Conservation (phyloP, 2,888 invertebrate genomes). For the Muscina levida region DNA sequence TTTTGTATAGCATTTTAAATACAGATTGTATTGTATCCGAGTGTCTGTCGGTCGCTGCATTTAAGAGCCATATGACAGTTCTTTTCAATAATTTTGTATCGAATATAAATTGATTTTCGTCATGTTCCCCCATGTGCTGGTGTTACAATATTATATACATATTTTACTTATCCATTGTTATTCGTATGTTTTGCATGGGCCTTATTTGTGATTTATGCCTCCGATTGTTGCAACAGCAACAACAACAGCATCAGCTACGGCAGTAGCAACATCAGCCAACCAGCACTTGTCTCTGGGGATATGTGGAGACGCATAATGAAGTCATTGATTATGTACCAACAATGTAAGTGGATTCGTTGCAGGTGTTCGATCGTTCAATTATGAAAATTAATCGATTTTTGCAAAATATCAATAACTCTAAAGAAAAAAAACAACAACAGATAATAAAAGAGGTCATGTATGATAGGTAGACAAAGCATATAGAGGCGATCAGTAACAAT, state of each 20-base stretch:
- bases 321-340: conserved; percentile 43
- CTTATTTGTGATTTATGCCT: conserved; percentile 55
- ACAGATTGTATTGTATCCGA: conserved; percentile 12
- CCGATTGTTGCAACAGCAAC: conserved; percentile 3
- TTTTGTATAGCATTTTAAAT: conserved; percentile 36
- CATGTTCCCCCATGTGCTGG: not conserved
- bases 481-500: not conserved
- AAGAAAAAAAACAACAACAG: no score
- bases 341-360: conserved; percentile 24
- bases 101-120: conserved; percentile 47
- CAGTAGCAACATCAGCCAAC: not conserved
- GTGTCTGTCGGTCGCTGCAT: not conserved
- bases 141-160: not conserved
- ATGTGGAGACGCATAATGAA: conserved; percentile 38
- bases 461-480: not conserved
- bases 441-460: conserved; percentile 19
- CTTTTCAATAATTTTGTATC: conserved; percentile 41
- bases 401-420: conserved; percentile 33
- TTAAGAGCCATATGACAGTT: conserved; percentile 57
- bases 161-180: conserved; percentile 1
- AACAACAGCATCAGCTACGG: not conserved
- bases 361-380: conserved; percentile 53
- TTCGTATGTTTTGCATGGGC: conserved; percentile 29
- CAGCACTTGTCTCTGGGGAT: conserved; percentile 48
- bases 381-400: conserved; percentile 36